Percentiles rank a stretch among this genome's conserved stretches.
These are phyloP conservation scores for Regulus satrapa DNA, from an alignment of 2,113 vertebrate species.

Conservation along the genomic window DNA sequence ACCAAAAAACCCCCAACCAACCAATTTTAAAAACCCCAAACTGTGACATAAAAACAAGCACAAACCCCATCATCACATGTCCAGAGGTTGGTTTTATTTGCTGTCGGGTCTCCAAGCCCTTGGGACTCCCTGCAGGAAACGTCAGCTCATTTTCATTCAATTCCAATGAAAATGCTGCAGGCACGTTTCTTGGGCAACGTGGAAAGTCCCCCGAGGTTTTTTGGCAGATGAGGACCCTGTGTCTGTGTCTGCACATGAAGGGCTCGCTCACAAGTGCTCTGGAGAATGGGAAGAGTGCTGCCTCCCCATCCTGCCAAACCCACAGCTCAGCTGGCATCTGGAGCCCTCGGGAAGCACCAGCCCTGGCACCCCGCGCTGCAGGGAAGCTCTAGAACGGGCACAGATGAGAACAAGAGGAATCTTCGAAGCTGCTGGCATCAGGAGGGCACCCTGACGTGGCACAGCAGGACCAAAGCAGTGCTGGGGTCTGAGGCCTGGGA, in stretches of 20 bases:
- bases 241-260: neutral
- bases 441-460: neutral
- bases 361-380: neutral
- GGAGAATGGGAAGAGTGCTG: neutral
- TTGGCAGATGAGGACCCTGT: neutral
- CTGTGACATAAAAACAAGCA: neutral
- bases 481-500: neutral
- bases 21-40: too few species aligned
- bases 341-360: fast-evolving
- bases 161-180: fast-evolving
- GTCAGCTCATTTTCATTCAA: neutral
- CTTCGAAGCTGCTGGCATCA: neutral
- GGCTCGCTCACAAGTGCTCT: fast-evolving
- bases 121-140: neutral
- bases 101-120: neutral
- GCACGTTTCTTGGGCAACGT: neutral
- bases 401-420: neutral
- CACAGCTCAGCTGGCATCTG: neutral
- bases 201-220: neutral
- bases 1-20: too few species aligned
- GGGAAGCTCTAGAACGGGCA: neutral
- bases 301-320: neutral
- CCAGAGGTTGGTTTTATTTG: neutral
- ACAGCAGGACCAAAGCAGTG: fast-evolving
- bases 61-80: neutral